Percentiles rank a stretch among this genome's conserved stretches.
Conservation (phyloP, 2,113 vertebrate species). For the Xyrauchen texanus region DNA sequence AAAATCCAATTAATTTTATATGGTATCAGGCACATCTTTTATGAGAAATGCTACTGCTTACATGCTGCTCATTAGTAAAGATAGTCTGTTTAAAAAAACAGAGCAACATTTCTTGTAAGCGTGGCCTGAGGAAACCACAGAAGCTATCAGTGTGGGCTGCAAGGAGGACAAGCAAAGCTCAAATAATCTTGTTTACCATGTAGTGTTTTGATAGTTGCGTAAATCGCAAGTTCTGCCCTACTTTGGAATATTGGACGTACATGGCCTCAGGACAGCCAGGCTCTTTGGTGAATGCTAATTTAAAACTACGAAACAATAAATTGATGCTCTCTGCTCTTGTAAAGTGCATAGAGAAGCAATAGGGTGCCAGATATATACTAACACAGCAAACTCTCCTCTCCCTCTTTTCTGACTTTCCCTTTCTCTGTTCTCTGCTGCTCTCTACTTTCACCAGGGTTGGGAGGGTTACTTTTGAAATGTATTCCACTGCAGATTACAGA, state of each 20-base stretch:
- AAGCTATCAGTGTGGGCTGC: slow-evolving; percentile 6
- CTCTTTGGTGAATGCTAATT: slow-evolving; percentile 48
- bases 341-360: slow-evolving; percentile 20
- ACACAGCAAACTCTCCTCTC: slow-evolving; percentile 8
- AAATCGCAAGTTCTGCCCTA: slow-evolving; percentile 9
- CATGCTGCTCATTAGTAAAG: slow-evolving; percentile 22
- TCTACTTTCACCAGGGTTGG: background rate
- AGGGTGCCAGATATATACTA: slow-evolving; percentile 17
- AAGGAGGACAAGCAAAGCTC: slow-evolving; percentile 5
- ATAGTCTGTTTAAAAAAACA: slow-evolving; percentile 1
- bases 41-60: background rate
- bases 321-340: slow-evolving; percentile 20
- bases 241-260: slow-evolving; percentile 5
- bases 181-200: slow-evolving; percentile 29
- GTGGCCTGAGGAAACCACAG: slow-evolving; percentile 28
- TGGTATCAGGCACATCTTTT: background rate
- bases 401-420: background rate
- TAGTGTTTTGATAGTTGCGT: slow-evolving; percentile 18
- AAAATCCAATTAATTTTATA: slow-evolving; percentile 12
- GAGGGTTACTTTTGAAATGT: no score
- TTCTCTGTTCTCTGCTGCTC: background rate
- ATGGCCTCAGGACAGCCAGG: slow-evolving; percentile 39
- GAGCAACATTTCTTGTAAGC: slow-evolving; percentile 15
- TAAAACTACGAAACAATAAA: slow-evolving; percentile 47
- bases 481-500: no score